phyloP scores from a whole-genome alignment of 1,140 invertebrate genomes.

The Sycobia sp. region DNA sequence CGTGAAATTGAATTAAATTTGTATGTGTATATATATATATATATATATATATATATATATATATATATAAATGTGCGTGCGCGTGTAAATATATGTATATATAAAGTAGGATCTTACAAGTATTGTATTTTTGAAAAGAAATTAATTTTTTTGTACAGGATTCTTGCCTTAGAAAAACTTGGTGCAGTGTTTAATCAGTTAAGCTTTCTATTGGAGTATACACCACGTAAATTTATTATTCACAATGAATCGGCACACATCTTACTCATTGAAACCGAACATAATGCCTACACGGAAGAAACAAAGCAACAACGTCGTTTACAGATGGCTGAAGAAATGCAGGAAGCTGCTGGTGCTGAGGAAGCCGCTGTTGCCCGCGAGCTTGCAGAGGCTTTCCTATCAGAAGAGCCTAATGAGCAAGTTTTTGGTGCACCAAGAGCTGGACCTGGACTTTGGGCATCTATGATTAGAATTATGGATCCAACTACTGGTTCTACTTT shows the following conservation, averaged over 20 bases:
- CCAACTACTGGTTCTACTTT: slow-evolving; percentile 82
- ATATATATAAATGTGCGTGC: no score
- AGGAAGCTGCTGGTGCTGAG: slow-evolving; percentile 92
- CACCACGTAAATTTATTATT: slow-evolving; percentile 93
- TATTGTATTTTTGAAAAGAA: neutral
- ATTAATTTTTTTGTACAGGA: slow-evolving; percentile 56
- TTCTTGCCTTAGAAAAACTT: slow-evolving; percentile 96
- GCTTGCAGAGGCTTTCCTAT: slow-evolving; percentile 95
- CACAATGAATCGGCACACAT: slow-evolving; percentile 93
- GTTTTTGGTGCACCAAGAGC: slow-evolving; percentile 96
- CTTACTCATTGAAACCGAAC: slow-evolving; percentile 94
- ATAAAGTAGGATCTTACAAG: neutral
- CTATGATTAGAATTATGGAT: slow-evolving; percentile 88
- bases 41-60: no score
- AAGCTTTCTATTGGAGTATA: slow-evolving; percentile 90
- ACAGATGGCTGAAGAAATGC: slow-evolving; percentile 92
- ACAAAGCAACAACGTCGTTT: slow-evolving; percentile 90
- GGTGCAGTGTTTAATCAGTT: slow-evolving; percentile 98
- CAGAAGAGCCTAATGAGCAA: slow-evolving; percentile 91
- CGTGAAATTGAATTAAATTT: no score
- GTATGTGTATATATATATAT: no score
- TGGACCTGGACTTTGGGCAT: slow-evolving; percentile 96
- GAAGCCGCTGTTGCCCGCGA: slow-evolving; percentile 94
- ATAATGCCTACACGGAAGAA: slow-evolving; percentile 97
- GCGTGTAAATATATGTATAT: no score